Percentiles rank a stretch among this genome's conserved stretches.
These are phyloP conservation scores for Turritopsis dohrnii DNA, from an alignment of 30 jellyfish, hydroid and myxozoan species.

Conservation along the genomic window DNA sequence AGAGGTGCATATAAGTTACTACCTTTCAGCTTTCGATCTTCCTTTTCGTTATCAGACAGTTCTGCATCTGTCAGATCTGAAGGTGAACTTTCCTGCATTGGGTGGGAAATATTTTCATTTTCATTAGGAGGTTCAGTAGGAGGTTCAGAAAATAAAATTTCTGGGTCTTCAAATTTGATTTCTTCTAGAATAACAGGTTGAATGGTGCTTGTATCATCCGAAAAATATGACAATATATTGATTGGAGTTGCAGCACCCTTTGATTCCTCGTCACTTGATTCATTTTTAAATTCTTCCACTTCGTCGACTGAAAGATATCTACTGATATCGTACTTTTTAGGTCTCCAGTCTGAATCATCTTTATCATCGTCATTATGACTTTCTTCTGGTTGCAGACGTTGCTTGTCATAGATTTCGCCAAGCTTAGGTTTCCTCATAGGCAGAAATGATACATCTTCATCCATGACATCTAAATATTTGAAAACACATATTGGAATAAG, in stretches of 20 bases:
- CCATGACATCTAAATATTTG: neutral
- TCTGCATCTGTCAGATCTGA: slow-evolving; percentile 23
- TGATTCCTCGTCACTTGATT: neutral
- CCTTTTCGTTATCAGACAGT: slow-evolving; percentile 3
- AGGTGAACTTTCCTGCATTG: neutral
- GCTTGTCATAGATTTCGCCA: neutral
- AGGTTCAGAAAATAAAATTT: neutral
- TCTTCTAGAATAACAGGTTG: neutral
- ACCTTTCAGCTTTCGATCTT: slow-evolving; percentile 1
- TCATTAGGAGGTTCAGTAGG: neutral
- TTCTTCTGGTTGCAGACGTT: neutral
- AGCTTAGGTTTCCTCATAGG: neutral
- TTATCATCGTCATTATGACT: neutral
- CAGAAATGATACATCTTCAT: neutral
- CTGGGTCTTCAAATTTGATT: neutral
- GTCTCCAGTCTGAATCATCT: neutral
- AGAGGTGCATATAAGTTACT: neutral
- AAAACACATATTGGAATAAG: neutral
- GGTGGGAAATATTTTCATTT: neutral
- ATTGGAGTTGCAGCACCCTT: neutral
- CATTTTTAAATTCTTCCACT: neutral
- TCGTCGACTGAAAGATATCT: neutral
- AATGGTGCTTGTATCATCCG: slow-evolving; percentile 1
- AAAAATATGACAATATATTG: neutral
- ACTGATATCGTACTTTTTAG: neutral